Percentiles rank a stretch among this genome's conserved stretches.
These are phyloP conservation scores for Brachionus calyciflorus DNA, from an alignment of 1,140 invertebrate genomes.

Conservation along the genomic window DNA sequence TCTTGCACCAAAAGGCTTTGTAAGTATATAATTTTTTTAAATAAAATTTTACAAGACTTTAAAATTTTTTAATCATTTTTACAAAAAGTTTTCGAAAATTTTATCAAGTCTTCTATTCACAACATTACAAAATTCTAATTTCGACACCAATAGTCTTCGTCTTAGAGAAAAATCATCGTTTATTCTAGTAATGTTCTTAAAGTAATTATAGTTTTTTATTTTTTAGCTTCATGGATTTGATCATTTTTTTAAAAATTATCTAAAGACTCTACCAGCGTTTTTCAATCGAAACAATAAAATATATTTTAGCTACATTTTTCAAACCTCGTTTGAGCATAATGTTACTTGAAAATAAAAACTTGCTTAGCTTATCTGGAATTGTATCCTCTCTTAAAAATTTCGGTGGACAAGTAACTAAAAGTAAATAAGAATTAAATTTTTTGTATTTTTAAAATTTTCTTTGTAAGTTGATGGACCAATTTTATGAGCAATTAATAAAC, in stretches of 20 bases:
- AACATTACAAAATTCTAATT: neutral
- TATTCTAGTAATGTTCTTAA: constrained; percentile 17
- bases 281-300: constrained; percentile 20
- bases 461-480: neutral
- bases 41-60: too few relatives aligned
- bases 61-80: neutral
- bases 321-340: neutral
- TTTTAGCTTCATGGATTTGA: neutral
- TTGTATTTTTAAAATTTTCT: neutral
- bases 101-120: constrained; percentile 2
- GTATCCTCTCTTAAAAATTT: neutral
- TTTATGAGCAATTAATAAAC: neutral
- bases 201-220: neutral
- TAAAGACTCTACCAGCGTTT: neutral
- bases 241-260: neutral
- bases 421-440: too few relatives aligned
- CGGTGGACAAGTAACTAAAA: constrained; percentile 6
- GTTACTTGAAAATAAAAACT: neutral
- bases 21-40: too few relatives aligned
- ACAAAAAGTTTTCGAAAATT: constrained; percentile 17
- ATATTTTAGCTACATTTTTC: neutral
- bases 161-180: constrained; percentile 15
- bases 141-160: neutral
- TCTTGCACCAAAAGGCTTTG: constrained; percentile 28
- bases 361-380: neutral